phyloP scores from a whole-genome alignment of 1,140 invertebrate species.

The Drosophila erecta region DNA sequence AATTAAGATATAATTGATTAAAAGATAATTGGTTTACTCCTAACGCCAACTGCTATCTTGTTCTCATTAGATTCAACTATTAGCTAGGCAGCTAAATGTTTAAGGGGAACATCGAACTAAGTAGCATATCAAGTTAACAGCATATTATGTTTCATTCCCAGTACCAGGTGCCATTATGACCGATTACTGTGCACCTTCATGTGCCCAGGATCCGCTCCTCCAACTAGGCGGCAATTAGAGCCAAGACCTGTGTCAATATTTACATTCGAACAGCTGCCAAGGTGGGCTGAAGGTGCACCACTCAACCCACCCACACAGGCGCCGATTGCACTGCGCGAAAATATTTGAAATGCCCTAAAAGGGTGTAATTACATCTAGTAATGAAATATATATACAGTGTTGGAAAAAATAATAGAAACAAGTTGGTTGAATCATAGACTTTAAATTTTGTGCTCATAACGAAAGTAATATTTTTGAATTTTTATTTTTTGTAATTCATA shows the following conservation, averaged over 20 bases:
- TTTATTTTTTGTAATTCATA: no score
- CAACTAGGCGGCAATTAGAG: conserved; percentile 33
- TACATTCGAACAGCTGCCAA: conserved; percentile 61
- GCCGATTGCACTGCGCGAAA: not conserved
- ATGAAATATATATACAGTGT: no score
- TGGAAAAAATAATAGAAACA: no score
- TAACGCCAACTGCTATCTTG: no score
- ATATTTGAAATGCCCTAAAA: not conserved
- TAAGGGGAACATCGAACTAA: not conserved
- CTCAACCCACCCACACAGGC: not conserved
- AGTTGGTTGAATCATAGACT: no score
- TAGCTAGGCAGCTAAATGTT: no score
- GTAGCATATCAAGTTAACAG: not conserved
- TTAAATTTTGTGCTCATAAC: no score
- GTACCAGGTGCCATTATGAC: not conserved
- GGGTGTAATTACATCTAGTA: no score
- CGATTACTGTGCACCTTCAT: not conserved
- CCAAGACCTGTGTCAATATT: conserved; percentile 46
- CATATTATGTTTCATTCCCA: not conserved
- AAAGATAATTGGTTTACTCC: no score
- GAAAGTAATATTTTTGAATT: no score
- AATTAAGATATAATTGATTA: not conserved
- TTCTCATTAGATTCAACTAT: no score
- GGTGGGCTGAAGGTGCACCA: conserved; percentile 13
- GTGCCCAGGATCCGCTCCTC: not conserved